These are phyloP conservation scores for Anthoscopus minutus DNA, from an alignment of 2,113 vertebrate genomes.

Conservation along the genomic window DNA sequence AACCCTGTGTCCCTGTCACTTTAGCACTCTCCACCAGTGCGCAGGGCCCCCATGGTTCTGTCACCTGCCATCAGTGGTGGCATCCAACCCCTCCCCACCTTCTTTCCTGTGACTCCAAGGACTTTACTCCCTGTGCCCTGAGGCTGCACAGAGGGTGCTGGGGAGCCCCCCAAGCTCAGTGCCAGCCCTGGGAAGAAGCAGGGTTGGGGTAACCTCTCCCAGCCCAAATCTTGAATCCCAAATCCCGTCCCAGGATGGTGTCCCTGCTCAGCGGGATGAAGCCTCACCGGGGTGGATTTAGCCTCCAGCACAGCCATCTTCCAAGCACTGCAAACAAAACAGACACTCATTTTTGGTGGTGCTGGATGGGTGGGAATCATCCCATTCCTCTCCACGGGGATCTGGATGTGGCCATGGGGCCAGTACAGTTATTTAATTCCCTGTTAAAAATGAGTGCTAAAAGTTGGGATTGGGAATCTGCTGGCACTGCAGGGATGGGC, in stretches of 20 bases:
- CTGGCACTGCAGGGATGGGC: background rate
- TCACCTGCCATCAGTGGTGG: background rate
- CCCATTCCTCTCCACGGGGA: fast-evolving
- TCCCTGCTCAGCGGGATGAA: background rate
- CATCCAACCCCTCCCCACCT: background rate
- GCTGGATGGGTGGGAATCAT: background rate
- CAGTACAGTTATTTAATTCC: background rate
- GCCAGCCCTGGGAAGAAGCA: background rate
- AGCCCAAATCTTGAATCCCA: background rate
- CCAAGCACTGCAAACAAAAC: conserved; percentile 81
- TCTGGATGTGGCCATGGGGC: background rate
- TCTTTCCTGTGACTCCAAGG: background rate
- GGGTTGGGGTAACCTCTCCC: background rate
- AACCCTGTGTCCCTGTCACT: background rate
- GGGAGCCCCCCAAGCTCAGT: background rate
- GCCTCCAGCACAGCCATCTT: conserved; percentile 86
- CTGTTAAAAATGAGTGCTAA: fast-evolving
- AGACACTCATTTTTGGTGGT: background rate
- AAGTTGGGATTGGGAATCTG: background rate
- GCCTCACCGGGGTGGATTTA: conserved; percentile 83
- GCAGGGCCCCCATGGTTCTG: background rate
- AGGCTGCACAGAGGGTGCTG: background rate
- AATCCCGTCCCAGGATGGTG: background rate
- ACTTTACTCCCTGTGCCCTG: background rate
- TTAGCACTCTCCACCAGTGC: background rate